Evolutionary conservation across 2,888 invertebrate species (phyloP).

Genomic region (Nomada fabriciana): DNA sequence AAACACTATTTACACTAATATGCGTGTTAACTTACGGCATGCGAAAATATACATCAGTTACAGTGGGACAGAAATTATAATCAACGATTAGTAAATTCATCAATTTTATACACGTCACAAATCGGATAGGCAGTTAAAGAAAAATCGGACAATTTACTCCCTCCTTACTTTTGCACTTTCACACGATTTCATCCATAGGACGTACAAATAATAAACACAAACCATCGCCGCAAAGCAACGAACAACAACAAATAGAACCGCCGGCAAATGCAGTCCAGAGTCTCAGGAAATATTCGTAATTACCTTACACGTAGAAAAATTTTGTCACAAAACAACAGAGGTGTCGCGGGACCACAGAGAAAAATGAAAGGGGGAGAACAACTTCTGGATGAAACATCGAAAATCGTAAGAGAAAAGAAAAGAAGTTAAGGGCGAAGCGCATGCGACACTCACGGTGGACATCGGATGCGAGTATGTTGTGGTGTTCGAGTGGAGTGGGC

Average conservation of each 20-base stretch:
- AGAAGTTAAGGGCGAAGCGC: conserved; percentile 71
- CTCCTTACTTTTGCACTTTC: no score
- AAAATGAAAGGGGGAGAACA: no score
- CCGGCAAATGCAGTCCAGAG: no score
- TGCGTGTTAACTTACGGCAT: conserved; percentile 6
- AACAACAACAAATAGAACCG: no score
- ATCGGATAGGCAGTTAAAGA: background rate
- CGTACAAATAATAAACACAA: no score
- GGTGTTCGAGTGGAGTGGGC: conserved; percentile 83
- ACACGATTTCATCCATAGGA: no score
- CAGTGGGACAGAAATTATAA: background rate
- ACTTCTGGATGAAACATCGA: background rate
- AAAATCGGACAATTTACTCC: background rate
- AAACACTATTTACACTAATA: background rate
- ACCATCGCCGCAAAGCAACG: no score
- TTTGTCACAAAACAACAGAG: no score
- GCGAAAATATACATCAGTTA: conserved; percentile 5
- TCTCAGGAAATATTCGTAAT: no score
- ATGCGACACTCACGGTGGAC: conserved; percentile 84
- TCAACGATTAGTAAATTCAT: background rate
- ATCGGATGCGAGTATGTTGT: conserved; percentile 84
- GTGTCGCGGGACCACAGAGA: no score
- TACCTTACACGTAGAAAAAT: no score
- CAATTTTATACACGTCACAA: background rate
- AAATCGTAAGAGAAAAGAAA: background rate